Conservation (phyloP, 1,140 invertebrate species). For the Brachionus asplanchnoidis region DNA sequence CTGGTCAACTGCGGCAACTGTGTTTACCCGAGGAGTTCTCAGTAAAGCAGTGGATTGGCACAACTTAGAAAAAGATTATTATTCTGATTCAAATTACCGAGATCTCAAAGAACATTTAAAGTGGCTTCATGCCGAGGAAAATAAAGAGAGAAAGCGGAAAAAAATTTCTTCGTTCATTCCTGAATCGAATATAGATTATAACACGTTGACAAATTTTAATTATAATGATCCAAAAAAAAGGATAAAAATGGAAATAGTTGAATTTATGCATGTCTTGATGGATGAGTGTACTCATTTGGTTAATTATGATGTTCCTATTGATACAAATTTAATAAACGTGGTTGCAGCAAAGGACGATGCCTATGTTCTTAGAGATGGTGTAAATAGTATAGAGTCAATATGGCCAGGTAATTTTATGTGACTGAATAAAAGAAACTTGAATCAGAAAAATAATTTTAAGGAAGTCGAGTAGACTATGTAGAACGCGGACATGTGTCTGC, state of each 20-base stretch:
- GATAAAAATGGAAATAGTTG: slow-evolving; percentile 47
- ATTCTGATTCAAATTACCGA: slow-evolving; percentile 70
- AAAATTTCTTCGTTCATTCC: slow-evolving; percentile 35
- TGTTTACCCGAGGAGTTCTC: slow-evolving; percentile 92
- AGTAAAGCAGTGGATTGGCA: slow-evolving; percentile 90
- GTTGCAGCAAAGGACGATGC: slow-evolving; percentile 68
- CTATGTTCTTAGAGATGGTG: slow-evolving; percentile 80
- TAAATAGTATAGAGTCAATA: slow-evolving; percentile 73
- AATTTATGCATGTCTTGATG: slow-evolving; percentile 85
- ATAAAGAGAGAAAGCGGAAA: neutral
- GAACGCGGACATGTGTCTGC: slow-evolving; percentile 80
- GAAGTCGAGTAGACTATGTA: slow-evolving; percentile 74
- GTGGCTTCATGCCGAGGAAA: neutral
- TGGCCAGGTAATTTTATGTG: slow-evolving; percentile 69
- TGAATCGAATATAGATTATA: slow-evolving; percentile 9
- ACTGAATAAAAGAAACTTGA: neutral
- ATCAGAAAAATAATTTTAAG: neutral
- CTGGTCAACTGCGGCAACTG: slow-evolving; percentile 90
- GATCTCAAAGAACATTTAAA: slow-evolving; percentile 30
- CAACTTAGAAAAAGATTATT: slow-evolving; percentile 79
- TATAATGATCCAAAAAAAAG: slow-evolving; percentile 12
- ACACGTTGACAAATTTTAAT: neutral
- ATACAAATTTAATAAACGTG: slow-evolving; percentile 76
- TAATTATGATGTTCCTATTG: slow-evolving; percentile 77
- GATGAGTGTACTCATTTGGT: slow-evolving; percentile 94